Evolutionary conservation across 2,888 invertebrate species (phyloP).

Genomic region (Limnephilus rhombicus): DNA sequence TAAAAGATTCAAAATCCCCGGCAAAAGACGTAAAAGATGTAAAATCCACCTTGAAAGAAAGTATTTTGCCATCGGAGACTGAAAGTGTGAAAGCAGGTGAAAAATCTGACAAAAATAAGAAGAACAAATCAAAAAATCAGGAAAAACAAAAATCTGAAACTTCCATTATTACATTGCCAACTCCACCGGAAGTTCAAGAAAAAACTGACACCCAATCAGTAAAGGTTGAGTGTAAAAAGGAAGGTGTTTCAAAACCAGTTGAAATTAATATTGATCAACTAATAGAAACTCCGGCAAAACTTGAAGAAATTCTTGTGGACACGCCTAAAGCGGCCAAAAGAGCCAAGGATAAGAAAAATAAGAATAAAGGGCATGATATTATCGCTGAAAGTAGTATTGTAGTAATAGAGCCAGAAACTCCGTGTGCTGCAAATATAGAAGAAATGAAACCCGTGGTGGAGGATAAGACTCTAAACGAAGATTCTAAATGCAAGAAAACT

Average conservation of each 20-base stretch:
- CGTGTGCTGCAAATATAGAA: neutral
- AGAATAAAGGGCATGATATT: slow-evolving; percentile 48
- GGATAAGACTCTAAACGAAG: neutral
- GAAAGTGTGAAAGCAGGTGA: neutral
- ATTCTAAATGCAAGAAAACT: neutral
- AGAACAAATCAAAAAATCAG: slow-evolving; percentile 55
- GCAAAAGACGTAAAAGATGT: neutral
- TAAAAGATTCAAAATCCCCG: neutral
- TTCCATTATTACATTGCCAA: neutral
- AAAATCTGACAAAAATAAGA: slow-evolving; percentile 32
- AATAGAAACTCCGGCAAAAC: slow-evolving; percentile 15
- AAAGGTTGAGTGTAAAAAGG: slow-evolving; percentile 11
- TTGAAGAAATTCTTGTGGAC: slow-evolving; percentile 25
- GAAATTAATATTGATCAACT: neutral
- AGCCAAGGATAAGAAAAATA: slow-evolving; percentile 62
- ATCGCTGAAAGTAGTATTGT: neutral
- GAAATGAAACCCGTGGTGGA: neutral
- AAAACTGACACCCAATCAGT: slow-evolving; percentile 4
- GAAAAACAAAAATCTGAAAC: slow-evolving; percentile 51
- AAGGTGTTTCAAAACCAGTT: neutral
- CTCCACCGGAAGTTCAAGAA: neutral
- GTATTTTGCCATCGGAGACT: neutral
- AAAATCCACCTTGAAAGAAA: neutral
- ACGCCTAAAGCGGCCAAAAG: slow-evolving; percentile 58
- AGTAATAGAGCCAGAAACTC: neutral